Evolutionary conservation across 2,888 invertebrate genomes (phyloP).

Genomic region (Rhopalosiphum nymphaeae): DNA sequence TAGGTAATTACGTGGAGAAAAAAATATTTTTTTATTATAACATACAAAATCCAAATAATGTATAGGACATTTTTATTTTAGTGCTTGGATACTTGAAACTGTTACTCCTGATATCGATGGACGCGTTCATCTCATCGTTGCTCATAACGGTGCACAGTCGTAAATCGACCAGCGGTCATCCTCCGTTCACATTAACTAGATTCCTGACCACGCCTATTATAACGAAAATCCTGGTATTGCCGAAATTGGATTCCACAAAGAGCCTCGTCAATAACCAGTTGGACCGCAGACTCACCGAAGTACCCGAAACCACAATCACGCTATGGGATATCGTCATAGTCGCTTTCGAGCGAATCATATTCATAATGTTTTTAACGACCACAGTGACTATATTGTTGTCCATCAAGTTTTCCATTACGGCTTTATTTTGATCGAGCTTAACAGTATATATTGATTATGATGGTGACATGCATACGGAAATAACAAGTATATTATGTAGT

Average conservation of each 20-base stretch:
- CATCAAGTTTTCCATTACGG: background rate
- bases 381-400: background rate
- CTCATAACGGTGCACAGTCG: constrained; percentile 16
- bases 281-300: background rate
- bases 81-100: constrained; percentile 44
- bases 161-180: constrained; percentile 25
- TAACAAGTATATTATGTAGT: background rate
- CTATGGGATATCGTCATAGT: constrained; percentile 45
- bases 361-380: background rate
- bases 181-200: constrained; percentile 32
- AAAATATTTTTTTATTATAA: background rate
- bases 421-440: background rate
- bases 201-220: constrained; percentile 40
- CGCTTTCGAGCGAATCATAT: constrained; percentile 22
- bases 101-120: constrained; percentile 38
- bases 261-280: background rate
- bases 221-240: background rate
- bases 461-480: background rate
- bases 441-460: background rate
- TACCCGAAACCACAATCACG: background rate
- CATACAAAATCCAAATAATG: background rate
- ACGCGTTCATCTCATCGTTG: constrained; percentile 26
- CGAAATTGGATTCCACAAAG: background rate
- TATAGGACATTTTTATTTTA: background rate
- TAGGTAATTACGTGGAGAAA: background rate